A percentile compares a stretch with the other conserved stretches of the same genome.
Conservation (phyloP, 2,888 invertebrate species). For the Polydrusus pterygomalis region DNA sequence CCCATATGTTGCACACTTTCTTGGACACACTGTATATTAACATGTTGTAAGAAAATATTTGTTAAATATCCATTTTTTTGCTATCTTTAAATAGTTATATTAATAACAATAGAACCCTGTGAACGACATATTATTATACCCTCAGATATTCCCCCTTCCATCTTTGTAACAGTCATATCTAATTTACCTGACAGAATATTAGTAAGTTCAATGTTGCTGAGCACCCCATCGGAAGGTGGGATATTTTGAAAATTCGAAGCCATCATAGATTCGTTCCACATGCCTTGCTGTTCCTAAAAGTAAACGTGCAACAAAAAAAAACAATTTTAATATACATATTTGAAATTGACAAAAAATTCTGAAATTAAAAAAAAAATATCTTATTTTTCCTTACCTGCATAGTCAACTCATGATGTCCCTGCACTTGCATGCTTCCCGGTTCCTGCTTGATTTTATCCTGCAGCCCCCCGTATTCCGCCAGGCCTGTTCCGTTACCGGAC, state of each 20-base stretch:
- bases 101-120: too few relatives aligned
- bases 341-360: neutral
- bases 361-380: neutral
- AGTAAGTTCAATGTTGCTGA: constrained; percentile 68
- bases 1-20: too few relatives aligned
- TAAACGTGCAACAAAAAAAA: too few relatives aligned
- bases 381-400: constrained; percentile 53
- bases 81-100: too few relatives aligned
- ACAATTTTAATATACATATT: neutral
- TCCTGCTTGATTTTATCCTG: constrained; percentile 70
- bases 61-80: too few relatives aligned
- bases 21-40: too few relatives aligned
- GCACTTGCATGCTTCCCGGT: constrained; percentile 63
- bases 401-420: constrained; percentile 46
- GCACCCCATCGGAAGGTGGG: constrained; percentile 66
- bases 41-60: too few relatives aligned
- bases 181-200: constrained; percentile 66
- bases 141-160: too few relatives aligned
- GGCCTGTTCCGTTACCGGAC: constrained; percentile 69
- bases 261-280: constrained; percentile 70
- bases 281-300: constrained; percentile 67
- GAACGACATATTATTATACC: too few relatives aligned
- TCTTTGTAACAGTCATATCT: too few relatives aligned
- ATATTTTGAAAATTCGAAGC: constrained; percentile 70
- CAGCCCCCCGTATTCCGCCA: constrained; percentile 71